Evolutionary conservation across 2,888 invertebrate genomes (phyloP).

Genomic region (Girardia tigrina): DNA sequence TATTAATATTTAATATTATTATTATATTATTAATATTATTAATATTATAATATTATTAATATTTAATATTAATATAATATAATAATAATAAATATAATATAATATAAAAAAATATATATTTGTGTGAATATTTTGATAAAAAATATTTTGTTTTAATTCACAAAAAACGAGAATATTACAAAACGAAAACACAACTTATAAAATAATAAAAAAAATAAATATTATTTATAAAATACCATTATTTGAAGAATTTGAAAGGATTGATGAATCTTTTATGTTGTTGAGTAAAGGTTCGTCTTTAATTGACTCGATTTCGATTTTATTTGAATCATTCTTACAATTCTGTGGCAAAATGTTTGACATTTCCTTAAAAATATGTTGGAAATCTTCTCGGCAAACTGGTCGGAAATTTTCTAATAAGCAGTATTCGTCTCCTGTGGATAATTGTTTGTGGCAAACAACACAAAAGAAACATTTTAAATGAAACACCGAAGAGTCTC

Average conservation of each 20-base stretch:
- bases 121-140: too few species aligned
- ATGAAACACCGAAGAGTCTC: constrained; percentile 28
- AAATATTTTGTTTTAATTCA: too few species aligned
- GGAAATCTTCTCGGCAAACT: constrained; percentile 38
- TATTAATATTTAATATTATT: too few species aligned
- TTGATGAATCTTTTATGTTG: background rate
- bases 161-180: too few species aligned
- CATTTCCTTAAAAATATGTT: constrained; percentile 37
- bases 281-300: constrained; percentile 45
- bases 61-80: too few species aligned
- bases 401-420: constrained; percentile 30
- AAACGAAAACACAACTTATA: background rate
- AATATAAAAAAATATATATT: too few species aligned
- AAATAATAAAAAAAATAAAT: too few species aligned
- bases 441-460: constrained; percentile 31
- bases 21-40: background rate
- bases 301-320: constrained; percentile 48
- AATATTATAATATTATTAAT: too few species aligned
- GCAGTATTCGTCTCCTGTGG: constrained; percentile 35
- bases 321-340: constrained; percentile 52
- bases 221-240: too few species aligned
- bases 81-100: too few species aligned
- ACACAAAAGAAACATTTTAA: constrained; percentile 33
- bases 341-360: constrained; percentile 39
- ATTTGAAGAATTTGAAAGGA: background rate